Percentiles rank a stretch among this genome's conserved stretches.
Conservation (phyloP, 2,797 vertebrate genomes). For the Otolemur crassicaudatus region DNA sequence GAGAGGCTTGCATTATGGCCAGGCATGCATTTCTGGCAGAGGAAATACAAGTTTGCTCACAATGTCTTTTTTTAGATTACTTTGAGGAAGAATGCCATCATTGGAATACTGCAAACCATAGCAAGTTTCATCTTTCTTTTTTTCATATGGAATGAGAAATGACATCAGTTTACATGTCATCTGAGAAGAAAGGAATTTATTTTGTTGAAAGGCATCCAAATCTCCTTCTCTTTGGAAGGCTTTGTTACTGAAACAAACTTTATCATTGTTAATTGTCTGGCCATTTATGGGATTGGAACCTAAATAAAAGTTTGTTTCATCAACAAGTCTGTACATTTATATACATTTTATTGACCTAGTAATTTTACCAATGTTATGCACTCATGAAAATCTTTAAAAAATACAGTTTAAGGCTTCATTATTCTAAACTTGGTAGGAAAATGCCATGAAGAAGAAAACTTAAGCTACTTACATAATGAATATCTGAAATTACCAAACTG, state of each 20-base stretch:
- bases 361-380: constrained; percentile 28
- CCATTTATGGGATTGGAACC: constrained; percentile 70
- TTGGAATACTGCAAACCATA: constrained; percentile 84
- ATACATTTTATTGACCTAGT: constrained; percentile 53
- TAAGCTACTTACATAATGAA: neutral
- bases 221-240: constrained; percentile 74
- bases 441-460: neutral
- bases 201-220: constrained; percentile 84
- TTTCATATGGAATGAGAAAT: constrained; percentile 85
- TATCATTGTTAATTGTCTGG: constrained; percentile 86
- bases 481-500: neutral
- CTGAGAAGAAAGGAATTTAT: constrained; percentile 85
- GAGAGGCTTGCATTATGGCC: constrained; percentile 84
- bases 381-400: constrained; percentile 30
- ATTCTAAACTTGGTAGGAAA: constrained; percentile 52
- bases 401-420: neutral
- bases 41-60: constrained; percentile 83
- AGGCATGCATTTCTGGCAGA: constrained; percentile 87
- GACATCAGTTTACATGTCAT: constrained; percentile 88
- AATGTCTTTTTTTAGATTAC: constrained; percentile 89
- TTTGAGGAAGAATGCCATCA: constrained; percentile 85
- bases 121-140: constrained; percentile 78
- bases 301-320: constrained; percentile 66
- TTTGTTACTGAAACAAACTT: constrained; percentile 86
- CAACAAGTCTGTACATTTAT: constrained; percentile 63